Conservation (phyloP, 2,113 vertebrate species). For the Gracilinanus agilis region DNA sequence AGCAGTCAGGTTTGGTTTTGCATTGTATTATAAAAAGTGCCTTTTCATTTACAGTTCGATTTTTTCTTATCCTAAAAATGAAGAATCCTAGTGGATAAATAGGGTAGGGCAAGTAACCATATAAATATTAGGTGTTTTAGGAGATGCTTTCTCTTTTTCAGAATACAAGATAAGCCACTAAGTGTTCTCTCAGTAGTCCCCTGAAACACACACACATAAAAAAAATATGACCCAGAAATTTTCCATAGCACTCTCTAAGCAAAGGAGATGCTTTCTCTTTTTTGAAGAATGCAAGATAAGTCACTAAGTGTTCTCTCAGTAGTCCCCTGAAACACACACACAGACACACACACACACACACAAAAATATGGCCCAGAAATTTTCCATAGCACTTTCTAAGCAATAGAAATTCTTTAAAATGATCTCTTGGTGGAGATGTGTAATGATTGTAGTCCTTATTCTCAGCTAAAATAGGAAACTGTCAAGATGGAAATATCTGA, state of each 20-base stretch:
- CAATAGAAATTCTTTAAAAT: background rate
- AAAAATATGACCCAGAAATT: background rate
- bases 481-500: no score
- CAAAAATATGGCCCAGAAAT: background rate
- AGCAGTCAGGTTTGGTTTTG: constrained; percentile 28
- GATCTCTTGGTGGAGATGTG: background rate
- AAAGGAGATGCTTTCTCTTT: constrained; percentile 16
- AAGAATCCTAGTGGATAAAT: background rate
- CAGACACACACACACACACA: no score
- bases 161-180: background rate
- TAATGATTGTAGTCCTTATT: background rate
- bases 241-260: background rate
- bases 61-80: constrained; percentile 42
- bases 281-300: constrained; percentile 7
- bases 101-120: background rate
- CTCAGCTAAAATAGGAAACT: no score
- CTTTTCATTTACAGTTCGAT: constrained; percentile 6
- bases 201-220: background rate
- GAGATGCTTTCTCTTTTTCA: constrained; percentile 22
- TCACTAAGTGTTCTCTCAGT: background rate
- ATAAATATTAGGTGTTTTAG: background rate
- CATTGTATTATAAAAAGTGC: background rate
- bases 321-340: background rate
- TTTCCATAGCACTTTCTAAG: background rate
- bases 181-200: background rate